These are phyloP conservation scores for Drosophila sordidula DNA, from an alignment of 2,888 invertebrate species.

Conservation along the genomic window DNA sequence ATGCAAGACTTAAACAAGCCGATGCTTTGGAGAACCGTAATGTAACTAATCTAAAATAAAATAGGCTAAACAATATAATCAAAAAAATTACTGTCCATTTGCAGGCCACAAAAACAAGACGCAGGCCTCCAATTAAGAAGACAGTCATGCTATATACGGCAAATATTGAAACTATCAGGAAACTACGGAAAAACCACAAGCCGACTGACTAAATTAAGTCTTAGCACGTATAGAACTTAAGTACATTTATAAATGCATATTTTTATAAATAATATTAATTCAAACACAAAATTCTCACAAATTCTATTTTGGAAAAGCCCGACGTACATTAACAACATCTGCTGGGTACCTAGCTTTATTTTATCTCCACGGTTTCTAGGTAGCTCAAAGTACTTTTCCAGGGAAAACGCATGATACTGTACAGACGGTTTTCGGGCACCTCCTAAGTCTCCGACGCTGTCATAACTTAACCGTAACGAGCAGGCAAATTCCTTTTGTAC, in stretches of 20 bases:
- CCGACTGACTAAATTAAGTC: conserved; percentile 12
- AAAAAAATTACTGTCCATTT: neutral
- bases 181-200: conserved; percentile 21
- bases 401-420: conserved; percentile 17
- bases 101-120: conserved; percentile 16
- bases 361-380: conserved; percentile 1
- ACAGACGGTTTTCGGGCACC: neutral
- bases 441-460: neutral
- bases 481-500: conserved; percentile 14
- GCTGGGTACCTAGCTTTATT: neutral
- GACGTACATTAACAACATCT: neutral
- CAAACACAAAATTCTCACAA: no score
- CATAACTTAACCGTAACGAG: conserved; percentile 7
- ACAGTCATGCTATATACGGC: conserved; percentile 36
- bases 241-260: no score
- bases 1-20: neutral
- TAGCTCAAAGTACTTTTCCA: conserved; percentile 1
- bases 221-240: neutral
- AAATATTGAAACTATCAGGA: conserved; percentile 28
- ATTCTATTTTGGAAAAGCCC: neutral
- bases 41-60: neutral
- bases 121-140: conserved; percentile 27
- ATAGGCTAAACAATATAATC: neutral
- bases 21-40: conserved; percentile 3
- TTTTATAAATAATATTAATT: no score